phyloP scores from a whole-genome alignment of 1,140 invertebrate genomes.

The Trinorchestia longiramus region DNA sequence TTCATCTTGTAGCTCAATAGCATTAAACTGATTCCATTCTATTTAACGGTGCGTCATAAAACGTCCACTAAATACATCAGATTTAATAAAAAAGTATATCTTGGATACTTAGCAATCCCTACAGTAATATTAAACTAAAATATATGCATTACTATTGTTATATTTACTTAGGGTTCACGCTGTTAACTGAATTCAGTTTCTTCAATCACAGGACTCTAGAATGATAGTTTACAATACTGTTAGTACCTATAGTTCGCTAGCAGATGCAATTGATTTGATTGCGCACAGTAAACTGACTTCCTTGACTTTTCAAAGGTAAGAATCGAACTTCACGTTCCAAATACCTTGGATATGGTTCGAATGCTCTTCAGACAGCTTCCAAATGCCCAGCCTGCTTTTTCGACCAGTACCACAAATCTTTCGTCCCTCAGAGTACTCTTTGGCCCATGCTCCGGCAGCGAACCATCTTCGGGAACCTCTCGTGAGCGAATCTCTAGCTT shows the following conservation, averaged over 20 bases:
- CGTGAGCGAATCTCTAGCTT: neutral
- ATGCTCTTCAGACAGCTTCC: neutral
- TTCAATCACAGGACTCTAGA: too few relatives aligned
- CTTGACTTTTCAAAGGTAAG: neutral
- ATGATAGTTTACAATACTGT: too few relatives aligned
- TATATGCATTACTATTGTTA: too few relatives aligned
- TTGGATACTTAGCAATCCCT: too few relatives aligned
- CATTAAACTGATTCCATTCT: neutral
- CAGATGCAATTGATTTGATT: neutral
- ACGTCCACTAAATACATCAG: neutral
- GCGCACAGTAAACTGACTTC: neutral
- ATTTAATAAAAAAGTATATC: too few relatives aligned
- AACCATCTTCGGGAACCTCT: neutral
- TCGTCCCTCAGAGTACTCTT: neutral
- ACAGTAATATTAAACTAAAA: too few relatives aligned
- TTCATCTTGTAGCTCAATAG: too few relatives aligned
- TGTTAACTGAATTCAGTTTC: neutral
- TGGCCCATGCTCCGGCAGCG: neutral
- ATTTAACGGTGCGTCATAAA: neutral
- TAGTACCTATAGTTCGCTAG: too few relatives aligned
- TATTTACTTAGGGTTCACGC: too few relatives aligned
- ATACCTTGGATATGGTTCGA: neutral
- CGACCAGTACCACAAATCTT: neutral
- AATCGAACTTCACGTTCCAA: neutral
- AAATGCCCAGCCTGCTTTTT: neutral